Evolutionary conservation across 2,888 invertebrate species (phyloP).

Genomic region (Lepidonotus clava): DNA sequence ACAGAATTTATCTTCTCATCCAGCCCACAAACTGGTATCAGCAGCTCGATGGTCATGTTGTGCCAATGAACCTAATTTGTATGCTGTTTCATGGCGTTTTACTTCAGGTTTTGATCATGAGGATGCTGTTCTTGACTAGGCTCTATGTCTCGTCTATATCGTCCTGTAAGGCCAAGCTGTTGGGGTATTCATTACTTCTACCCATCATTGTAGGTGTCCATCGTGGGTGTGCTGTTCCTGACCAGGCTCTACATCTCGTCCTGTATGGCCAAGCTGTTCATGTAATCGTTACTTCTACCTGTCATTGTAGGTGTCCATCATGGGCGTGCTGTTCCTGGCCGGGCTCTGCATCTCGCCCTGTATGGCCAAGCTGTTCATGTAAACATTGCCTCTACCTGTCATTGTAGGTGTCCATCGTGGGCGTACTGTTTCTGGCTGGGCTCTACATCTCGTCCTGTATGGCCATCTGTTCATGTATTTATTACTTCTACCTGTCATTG

Average conservation of each 20-base stretch:
- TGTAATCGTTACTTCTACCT: no score
- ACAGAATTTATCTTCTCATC: no score
- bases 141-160: conserved; percentile 97
- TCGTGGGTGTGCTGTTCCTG: conserved; percentile 86
- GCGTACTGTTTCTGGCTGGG: no score
- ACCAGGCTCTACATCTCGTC: conserved; percentile 97
- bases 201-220: conserved; percentile 72
- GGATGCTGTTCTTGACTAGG: conserved; percentile 91
- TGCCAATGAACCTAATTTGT: no score
- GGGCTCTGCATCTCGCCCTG: conserved; percentile 95
- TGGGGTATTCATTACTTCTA: not conserved
- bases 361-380: not conserved
- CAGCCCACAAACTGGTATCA: no score
- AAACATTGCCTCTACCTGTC: no score
- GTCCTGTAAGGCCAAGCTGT: conserved; percentile 90
- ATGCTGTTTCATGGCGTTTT: conserved; percentile 85
- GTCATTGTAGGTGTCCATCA: conserved; percentile 69
- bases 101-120: conserved; percentile 82
- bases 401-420: no score
- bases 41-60: no score
- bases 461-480: conserved; percentile 79
- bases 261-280: no score
- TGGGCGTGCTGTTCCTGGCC: conserved; percentile 88
- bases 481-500: not conserved
- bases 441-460: conserved; percentile 97